Evolutionary conservation across 2,797 vertebrate species (phyloP), one percentile per base, ranked within the genome.

Genomic region (Manis javanica): DNA sequence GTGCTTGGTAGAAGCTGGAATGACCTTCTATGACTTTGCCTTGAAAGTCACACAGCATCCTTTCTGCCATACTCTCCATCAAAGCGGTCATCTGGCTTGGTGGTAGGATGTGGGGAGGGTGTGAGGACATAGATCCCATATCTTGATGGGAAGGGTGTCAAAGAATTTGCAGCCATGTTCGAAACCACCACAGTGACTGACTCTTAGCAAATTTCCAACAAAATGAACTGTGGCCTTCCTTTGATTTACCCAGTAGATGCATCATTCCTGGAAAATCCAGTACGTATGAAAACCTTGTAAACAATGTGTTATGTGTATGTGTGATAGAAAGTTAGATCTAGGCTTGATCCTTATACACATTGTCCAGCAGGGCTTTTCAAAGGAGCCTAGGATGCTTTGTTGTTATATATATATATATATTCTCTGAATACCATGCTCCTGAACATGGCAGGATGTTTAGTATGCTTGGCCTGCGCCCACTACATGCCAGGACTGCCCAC

Each of bases 11-110:
- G 69, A 68, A 83, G 49, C 29, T 34, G 34, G 34, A 34, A 2
- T 7, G 1, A 29, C 10, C 37, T 37, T 59, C 26, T n/a, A 24
- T 10, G n/a, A 66, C 83, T 85, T 83, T 46, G 18, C 51, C n/a
- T 90, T 2, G 0, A 53, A 9, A 63, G 39, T 42, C 63, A 64
- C 59, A 5, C 11, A 18, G 59, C n/a, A 16, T 57, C 24, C 11
- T n/a, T 74, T 79, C 24, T n/a, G 7, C 31, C 24, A 46, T 4
- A 31, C 8, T 39, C 15, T 46, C 12, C 21, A n/a, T 90, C 37
- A 34, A 68, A 31, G 51, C 53, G 53, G 61, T 37, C 71, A 1
- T 2, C 0, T 2, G 37, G 14, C 39, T 0, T 23, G 1, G 19
- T 14, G 4, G 21, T 39, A 10, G 75, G 10, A 42, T 46, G 16